Evolutionary conservation across 2,113 vertebrate genomes (phyloP), one percentile per base, ranked within the genome.

Genomic region (Rhea americana): DNA sequence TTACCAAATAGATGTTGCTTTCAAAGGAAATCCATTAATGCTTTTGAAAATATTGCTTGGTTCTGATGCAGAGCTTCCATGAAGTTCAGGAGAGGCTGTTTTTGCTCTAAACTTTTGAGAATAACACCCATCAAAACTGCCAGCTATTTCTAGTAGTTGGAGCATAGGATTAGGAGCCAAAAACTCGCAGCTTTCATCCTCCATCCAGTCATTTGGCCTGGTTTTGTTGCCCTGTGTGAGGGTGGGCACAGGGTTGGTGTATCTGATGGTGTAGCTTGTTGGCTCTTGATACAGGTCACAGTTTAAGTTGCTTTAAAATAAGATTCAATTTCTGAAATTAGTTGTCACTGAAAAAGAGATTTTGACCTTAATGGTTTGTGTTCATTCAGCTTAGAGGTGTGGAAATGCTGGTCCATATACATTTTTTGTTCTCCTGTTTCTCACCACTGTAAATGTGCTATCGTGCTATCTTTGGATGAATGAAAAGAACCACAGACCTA

Each of bases 401-500:
- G 88, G 81, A 93, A 93, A 63, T 25, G 66, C 90, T 79, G 93
- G 63, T 94, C 81, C 90, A 90, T 87, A 93, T 91, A 25, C 89
- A 82, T 91, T 72, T 93, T 75, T 90, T 81, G 68, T 93, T 17
- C 67, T 94, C 56, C 50, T 63, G 2, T 90, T 96, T 94, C 90
- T 95, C 93, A 90, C 92, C 88, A 82, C 81, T 73, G 90, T 48
- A 16, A 90, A 88, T 76, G 65, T 70, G 88, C 93, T 90, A 19
- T 88, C 53, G 1, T 93, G 90, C 92, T 94, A 91, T 87, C 93
- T 93, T 90, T 87, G 95, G 80, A 62, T 75, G 94, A 88, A 82
- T 87, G 91, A 22, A 41, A 86, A 67, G 83, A 91, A 59, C 90
- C 94, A 56, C 91, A 91, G 88, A 91, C 81, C 93, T 91, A 79